Percentiles rank a stretch among this genome's conserved stretches.
Evolutionary conservation across 2,797 vertebrate species (phyloP).

Genomic region (Eulemur mongoz): DNA sequence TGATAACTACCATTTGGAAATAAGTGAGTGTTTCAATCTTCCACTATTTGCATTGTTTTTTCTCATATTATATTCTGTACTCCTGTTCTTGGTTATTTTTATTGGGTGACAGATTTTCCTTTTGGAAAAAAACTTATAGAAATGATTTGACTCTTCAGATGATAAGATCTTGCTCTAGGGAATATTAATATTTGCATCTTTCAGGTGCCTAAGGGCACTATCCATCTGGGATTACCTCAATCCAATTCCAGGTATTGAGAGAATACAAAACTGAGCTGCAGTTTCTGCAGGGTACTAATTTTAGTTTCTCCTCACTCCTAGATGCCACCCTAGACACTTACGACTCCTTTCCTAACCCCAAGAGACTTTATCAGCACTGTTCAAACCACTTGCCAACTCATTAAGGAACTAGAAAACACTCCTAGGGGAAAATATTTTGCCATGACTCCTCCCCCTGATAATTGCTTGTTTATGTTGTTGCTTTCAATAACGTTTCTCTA

Average conservation of each 20-base stretch:
- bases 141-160: background rate
- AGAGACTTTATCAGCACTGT: background rate
- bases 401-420: background rate
- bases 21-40: background rate
- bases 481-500: background rate
- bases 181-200: background rate
- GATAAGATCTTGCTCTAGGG: background rate
- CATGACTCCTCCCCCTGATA: background rate
- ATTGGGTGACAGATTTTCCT: background rate
- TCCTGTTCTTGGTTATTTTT: background rate
- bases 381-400: background rate
- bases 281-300: background rate
- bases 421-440: background rate
- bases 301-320: background rate
- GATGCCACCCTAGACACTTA: background rate
- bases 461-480: background rate
- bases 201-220: background rate
- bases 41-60: background rate
- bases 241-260: background rate
- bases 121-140: background rate
- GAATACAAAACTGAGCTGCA: background rate
- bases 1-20: background rate
- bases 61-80: background rate
- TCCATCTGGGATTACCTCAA: background rate
- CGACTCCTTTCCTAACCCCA: background rate